Evolutionary conservation across 2,888 invertebrate genomes (phyloP), one percentile per base, ranked within the genome.

Genomic region (Cheilosia vernalis): DNA sequence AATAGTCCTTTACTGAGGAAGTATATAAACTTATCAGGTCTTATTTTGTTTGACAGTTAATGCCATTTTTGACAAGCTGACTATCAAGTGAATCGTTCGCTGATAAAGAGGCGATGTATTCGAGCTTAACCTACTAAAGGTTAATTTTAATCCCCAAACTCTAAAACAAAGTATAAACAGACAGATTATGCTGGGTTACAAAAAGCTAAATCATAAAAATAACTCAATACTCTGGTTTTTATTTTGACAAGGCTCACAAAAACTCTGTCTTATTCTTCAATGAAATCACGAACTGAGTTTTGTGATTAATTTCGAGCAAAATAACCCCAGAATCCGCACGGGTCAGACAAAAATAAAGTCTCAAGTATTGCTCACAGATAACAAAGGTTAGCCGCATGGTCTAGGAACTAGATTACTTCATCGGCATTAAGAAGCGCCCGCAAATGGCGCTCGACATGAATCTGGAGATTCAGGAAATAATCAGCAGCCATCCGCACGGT

Each of bases 391-490:
- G 55, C 55, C 61, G 69, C 61, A 55, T 67, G 67, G 60, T 77
- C 67, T 61, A 51, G 40, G 33, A 66, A 51, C 42, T 60, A 77
- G 77, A 77, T 77, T 77, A 77, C 67, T 60, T 69, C 33, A 51
- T 40, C 40, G 44, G 21, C 33, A 15, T 9, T 10, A 53, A 40
- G 21, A 40, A 40, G 42, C 6, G 15, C 21, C 27, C 56, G 17
- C 9, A 37, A 21, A 47, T 27, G 44, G 40, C 40, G 60, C 47
- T 49, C 63, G n/a, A 44, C 33, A 44, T 19, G 61, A 69, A 56
- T 56, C 53, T 21, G 15, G 33, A 64, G 33, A 63, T 64, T 70
- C 64, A 79, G 79, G 80, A 84, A 84, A 74, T 84, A 84, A 84
- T 84, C 84, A 80, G 30, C 51, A 72, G 47, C 37, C 24, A 44